Base-by-base conservation (phyloP, 2,113 vertebrate species). In the Poecilia latipinna region DNA sequence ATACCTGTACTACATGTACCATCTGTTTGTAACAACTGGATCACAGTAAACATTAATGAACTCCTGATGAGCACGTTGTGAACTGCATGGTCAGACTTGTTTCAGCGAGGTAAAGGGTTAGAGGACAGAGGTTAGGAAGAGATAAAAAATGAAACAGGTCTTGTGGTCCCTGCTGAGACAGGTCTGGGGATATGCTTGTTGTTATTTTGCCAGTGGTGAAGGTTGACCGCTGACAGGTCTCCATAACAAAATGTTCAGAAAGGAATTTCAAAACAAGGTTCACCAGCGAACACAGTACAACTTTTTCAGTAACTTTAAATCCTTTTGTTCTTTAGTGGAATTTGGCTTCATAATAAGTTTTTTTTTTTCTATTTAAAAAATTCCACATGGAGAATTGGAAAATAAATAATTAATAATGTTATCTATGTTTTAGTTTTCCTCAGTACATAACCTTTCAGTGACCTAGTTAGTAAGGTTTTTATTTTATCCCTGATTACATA, bases 131-230 rank as follows among this genome's bases (percentile, higher is more conserved):
- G 66, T 68, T 61, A 42, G 64, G 54, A 35, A 65, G 71, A 19
- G 29, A 61, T 28, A 39, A 29, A 61, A 72, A 72, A 72, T 62
- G 29, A 64, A 76, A 84, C 84, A 79, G 68, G 79, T 77, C 84
- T 84, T 72, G 84, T 89, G 85, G 88, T 82, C 85, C 84, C 89
- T 86, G 78, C 84, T 87, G 90, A 82, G 82, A 70, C 83, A 62
- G 73, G 61, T 74, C 80, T 73, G 66, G 66, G n/a, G 79, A 33
- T 15, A 70, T 51, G 61, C n/a, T 48, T 60, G 19, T 57, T 33
- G 54, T 39, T 64, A 33, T 54, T 28, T 37, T 39, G 15, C 37
- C 35, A 51, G n/a, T 44, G 35, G 61, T 65, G 33, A 72, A 80
- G 26, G 35, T 28, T 61, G 79, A 72, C 75, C 28, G 51, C n/a